A percentile compares a stretch with the other conserved stretches of the same genome.
These are phyloP conservation scores for Spermophilus dauricus DNA, from an alignment of 2,113 vertebrate species.

Conservation along the genomic window DNA sequence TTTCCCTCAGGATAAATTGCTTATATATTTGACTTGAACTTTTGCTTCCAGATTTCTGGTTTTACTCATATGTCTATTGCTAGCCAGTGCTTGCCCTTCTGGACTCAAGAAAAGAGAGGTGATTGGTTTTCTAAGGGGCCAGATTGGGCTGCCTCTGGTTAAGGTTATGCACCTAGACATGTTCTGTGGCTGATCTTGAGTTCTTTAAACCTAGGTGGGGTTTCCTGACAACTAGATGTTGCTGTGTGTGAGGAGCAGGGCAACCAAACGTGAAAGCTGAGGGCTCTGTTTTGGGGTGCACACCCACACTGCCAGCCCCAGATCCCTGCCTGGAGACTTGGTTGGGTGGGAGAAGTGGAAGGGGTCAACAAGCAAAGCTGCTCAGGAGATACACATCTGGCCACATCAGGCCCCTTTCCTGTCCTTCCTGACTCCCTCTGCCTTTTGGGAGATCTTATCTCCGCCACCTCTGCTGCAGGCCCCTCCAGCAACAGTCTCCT, in stretches of 20 bases:
- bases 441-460: not conserved
- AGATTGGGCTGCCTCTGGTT: not conserved
- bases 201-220: not conserved
- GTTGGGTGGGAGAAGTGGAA: no score
- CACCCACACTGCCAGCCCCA: not conserved
- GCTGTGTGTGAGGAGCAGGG: not conserved
- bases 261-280: accelerated
- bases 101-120: not conserved
- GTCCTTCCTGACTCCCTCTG: accelerated
- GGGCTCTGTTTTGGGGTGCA: not conserved
- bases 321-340: not conserved
- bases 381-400: not conserved
- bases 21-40: not conserved
- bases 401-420: accelerated
- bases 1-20: not conserved
- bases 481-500: not conserved
- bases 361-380: not conserved
- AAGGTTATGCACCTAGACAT: not conserved
- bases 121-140: not conserved
- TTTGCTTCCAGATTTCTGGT: not conserved
- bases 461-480: not conserved
- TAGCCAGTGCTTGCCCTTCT: not conserved
- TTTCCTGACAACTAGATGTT: not conserved
- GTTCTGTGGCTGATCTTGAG: not conserved
- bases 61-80: not conserved